Evolutionary conservation across 1,140 invertebrate genomes (phyloP).

Genomic region (Marisa cornuarietis): DNA sequence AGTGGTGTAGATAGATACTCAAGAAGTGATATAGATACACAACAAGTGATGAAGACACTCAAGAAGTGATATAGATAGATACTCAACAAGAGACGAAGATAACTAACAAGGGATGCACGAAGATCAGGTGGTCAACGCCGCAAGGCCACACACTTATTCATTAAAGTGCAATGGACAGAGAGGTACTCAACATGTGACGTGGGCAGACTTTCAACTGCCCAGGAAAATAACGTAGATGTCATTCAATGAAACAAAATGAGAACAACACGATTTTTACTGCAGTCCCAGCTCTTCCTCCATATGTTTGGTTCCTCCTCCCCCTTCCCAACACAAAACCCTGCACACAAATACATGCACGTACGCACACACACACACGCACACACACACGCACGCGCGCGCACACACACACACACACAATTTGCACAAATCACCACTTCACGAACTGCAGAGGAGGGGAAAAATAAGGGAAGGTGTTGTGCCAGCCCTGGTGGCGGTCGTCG

Average conservation of each 20-base stretch:
- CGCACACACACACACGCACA: neutral
- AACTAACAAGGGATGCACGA: neutral
- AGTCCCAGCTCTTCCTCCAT: neutral
- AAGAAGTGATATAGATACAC: neutral
- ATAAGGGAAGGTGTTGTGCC: neutral
- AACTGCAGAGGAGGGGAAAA: neutral
- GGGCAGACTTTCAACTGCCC: neutral
- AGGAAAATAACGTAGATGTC: no score
- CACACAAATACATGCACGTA: neutral
- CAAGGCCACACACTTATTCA: no score
- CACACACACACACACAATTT: neutral
- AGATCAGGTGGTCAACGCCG: no score
- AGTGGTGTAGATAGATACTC: slow-evolving; percentile 18
- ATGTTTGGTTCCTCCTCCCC: neutral
- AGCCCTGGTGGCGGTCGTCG: no score
- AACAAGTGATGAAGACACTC: neutral
- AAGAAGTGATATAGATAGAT: no score
- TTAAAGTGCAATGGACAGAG: no score
- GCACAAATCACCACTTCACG: neutral
- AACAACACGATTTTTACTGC: neutral
- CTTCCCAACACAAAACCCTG: neutral
- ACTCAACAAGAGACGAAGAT: no score
- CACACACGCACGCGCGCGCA: neutral
- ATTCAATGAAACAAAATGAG: slow-evolving; percentile 4
- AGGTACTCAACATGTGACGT: no score